phyloP scores from a whole-genome alignment of 1,140 invertebrate genomes.

The Sminthurinus signatus region DNA sequence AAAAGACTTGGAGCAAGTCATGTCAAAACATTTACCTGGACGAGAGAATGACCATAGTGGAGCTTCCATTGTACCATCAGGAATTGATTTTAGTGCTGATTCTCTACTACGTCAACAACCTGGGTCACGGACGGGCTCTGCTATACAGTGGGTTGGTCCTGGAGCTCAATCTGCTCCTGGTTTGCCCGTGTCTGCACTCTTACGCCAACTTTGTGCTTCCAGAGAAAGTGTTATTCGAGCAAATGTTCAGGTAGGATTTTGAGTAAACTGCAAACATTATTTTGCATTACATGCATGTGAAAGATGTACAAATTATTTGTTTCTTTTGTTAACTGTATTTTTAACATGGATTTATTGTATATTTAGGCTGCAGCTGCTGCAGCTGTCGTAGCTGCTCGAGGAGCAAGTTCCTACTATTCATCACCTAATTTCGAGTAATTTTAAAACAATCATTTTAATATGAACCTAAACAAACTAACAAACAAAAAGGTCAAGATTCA shows the following conservation, averaged over 20 bases:
- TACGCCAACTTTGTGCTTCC: conserved; percentile 84
- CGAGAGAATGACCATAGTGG: conserved; percentile 50
- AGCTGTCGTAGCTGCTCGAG: conserved; percentile 46
- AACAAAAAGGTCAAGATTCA: no score
- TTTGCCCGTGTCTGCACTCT: conserved; percentile 71
- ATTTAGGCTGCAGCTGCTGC: conserved; percentile 50
- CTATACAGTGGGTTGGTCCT: conserved; percentile 81
- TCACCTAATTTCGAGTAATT: no score
- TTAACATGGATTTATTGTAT: conserved; percentile 42
- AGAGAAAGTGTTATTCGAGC: conserved; percentile 89
- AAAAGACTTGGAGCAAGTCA: conserved; percentile 88
- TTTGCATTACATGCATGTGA: no score
- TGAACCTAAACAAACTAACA: no score
- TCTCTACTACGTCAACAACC: conserved; percentile 59
- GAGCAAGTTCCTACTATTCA: conserved; percentile 43
- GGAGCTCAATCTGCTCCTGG: conserved; percentile 38
- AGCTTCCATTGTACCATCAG: conserved; percentile 47
- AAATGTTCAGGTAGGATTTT: conserved; percentile 67
- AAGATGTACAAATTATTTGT: no score
- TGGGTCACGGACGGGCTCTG: conserved; percentile 33
- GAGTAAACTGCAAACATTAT: no score
- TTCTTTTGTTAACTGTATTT: conserved; percentile 20
- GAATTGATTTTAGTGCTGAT: conserved; percentile 72
- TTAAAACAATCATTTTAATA: no score
- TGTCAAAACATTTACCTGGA: conserved; percentile 85